phyloP scores from a whole-genome alignment of 2,797 vertebrate genomes.

The Myotis planiceps region DNA sequence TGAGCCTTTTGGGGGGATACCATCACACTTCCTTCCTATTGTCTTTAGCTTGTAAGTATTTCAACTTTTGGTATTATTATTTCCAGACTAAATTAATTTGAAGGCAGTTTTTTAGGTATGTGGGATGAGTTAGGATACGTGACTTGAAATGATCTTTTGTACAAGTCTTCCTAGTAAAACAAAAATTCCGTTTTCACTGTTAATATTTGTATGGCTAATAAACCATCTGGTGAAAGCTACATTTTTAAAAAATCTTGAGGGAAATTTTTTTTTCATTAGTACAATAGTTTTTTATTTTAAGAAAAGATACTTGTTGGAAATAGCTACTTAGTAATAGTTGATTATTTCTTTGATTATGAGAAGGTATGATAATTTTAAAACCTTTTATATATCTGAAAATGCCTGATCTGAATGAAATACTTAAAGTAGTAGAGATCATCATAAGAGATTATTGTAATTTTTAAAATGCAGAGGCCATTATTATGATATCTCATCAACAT shows the following conservation, averaged over 20 bases:
- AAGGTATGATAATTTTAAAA: background rate
- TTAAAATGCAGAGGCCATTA: background rate
- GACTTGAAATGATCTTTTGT: background rate
- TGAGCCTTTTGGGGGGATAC: background rate
- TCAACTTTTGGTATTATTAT: background rate
- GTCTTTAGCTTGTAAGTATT: constrained; percentile 32
- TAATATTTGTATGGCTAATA: background rate
- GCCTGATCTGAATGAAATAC: background rate
- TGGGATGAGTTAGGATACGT: background rate
- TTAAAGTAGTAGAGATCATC: constrained; percentile 10
- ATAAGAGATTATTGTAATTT: background rate
- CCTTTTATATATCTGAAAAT: background rate
- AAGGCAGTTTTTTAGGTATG: background rate
- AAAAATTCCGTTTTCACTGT: background rate
- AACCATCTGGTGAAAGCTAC: background rate
- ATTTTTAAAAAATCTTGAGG: background rate
- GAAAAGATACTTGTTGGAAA: background rate
- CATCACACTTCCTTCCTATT: background rate
- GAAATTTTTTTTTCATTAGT: background rate
- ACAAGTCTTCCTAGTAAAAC: constrained; percentile 9
- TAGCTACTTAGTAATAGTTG: background rate
- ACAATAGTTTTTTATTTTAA: background rate
- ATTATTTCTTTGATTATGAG: constrained; percentile 22
- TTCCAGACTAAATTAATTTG: constrained; percentile 5
- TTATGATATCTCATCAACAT: background rate